A percentile compares a stretch with the other conserved stretches of the same genome.
phyloP scores from a whole-genome alignment of 2,888 invertebrate species.

The Tenodera sinensis region DNA sequence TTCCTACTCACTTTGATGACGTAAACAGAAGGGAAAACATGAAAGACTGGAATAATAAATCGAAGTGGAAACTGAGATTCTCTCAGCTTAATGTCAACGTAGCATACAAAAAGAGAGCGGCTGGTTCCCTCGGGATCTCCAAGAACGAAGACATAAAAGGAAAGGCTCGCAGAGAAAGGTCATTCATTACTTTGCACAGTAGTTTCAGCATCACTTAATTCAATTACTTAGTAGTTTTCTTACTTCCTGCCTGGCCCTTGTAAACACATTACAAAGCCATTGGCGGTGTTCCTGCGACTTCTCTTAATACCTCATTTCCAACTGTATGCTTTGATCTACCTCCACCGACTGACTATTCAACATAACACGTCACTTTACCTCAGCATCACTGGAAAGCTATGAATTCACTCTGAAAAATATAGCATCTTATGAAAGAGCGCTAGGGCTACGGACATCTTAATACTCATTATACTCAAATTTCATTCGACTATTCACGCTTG shows the following conservation, averaged over 20 bases:
- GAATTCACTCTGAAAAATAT: too few relatives aligned
- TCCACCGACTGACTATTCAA: too few relatives aligned
- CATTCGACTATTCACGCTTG: too few relatives aligned
- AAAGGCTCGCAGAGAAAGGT: background rate
- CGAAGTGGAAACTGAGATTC: background rate
- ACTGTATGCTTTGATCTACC: too few relatives aligned
- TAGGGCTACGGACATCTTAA: too few relatives aligned
- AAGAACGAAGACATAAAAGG: background rate
- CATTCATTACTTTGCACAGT: background rate
- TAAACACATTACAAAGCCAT: background rate
- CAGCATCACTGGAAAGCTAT: too few relatives aligned
- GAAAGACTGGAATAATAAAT: background rate
- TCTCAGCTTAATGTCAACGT: background rate
- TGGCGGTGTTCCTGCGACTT: background rate
- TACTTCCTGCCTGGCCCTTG: background rate
- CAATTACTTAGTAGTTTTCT: background rate
- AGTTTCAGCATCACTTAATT: background rate
- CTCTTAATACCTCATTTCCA: background rate
- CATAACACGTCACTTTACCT: too few relatives aligned
- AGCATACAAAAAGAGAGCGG: background rate
- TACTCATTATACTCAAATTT: too few relatives aligned
- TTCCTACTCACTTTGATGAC: background rate
- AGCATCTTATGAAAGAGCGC: too few relatives aligned
- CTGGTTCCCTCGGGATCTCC: background rate
- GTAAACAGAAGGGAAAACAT: background rate